These are phyloP conservation scores for Helicoverpa armigera DNA, from an alignment of 1,140 invertebrate genomes.

Conservation along the genomic window DNA sequence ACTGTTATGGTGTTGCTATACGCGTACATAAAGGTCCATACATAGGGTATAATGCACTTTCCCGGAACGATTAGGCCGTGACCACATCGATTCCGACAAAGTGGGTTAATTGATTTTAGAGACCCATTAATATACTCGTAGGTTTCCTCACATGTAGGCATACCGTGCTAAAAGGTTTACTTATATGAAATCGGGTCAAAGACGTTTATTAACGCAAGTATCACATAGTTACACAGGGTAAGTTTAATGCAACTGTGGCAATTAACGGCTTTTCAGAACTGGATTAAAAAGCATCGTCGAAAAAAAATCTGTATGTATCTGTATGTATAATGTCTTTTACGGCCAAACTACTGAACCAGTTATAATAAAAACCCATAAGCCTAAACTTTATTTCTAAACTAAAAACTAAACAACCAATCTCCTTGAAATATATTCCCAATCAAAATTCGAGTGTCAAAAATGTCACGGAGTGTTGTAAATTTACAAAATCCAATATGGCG, in stretches of 20 bases:
- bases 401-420: constrained; percentile 24
- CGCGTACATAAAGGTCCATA: background rate
- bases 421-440: constrained; percentile 24
- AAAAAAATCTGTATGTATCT: no score
- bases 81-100: constrained; percentile 16
- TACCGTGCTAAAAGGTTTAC: background rate
- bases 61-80: background rate
- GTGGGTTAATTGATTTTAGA: constrained; percentile 46
- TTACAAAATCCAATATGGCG: constrained; percentile 33
- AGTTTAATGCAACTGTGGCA: no score
- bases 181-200: background rate
- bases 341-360: no score
- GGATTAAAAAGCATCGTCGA: no score
- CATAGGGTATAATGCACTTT: constrained; percentile 27
- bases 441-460: constrained; percentile 15
- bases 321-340: no score
- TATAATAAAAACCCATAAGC: no score
- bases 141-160: background rate
- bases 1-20: background rate
- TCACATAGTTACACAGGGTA: no score
- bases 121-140: constrained; percentile 12
- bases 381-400: background rate
- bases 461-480: constrained; percentile 25
- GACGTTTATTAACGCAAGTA: no score
- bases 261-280: no score